Conservation (phyloP, 2,113 vertebrate genomes). For the Pipra filicauda region DNA sequence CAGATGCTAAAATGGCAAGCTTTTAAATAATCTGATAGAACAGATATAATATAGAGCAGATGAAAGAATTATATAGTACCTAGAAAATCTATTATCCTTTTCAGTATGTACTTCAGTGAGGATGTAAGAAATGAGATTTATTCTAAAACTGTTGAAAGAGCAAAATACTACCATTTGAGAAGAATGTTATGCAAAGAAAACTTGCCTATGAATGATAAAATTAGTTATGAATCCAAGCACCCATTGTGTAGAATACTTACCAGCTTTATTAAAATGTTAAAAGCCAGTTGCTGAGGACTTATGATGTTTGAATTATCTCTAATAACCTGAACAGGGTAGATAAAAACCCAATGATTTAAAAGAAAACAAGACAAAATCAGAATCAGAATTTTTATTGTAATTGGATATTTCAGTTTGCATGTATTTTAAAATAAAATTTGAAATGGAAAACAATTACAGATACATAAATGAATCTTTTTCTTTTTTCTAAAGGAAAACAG, state of each 20-base stretch:
- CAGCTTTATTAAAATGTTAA: neutral
- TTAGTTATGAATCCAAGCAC: neutral
- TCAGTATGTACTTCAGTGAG: neutral
- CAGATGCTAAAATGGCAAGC: neutral
- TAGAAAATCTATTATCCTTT: neutral
- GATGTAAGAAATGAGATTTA: neutral
- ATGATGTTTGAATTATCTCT: neutral
- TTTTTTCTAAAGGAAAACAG: neutral
- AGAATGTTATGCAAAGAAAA: neutral
- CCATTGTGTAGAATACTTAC: neutral
- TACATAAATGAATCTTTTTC: neutral
- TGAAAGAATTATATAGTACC: neutral
- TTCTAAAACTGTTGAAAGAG: neutral
- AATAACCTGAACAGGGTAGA: neutral
- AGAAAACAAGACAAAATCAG: neutral
- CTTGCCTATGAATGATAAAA: neutral
- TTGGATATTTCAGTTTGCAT: neutral
- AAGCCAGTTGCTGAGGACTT: neutral
- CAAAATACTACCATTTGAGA: neutral
- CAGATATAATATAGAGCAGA: neutral
- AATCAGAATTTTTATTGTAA: neutral
- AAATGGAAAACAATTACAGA: neutral
- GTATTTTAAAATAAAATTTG: neutral
- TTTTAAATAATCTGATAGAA: neutral
- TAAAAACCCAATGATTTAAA: neutral